Percentiles rank a stretch among this genome's conserved stretches.
phyloP scores from a whole-genome alignment of 2,888 invertebrate species.

The Odontomyia ornata region DNA sequence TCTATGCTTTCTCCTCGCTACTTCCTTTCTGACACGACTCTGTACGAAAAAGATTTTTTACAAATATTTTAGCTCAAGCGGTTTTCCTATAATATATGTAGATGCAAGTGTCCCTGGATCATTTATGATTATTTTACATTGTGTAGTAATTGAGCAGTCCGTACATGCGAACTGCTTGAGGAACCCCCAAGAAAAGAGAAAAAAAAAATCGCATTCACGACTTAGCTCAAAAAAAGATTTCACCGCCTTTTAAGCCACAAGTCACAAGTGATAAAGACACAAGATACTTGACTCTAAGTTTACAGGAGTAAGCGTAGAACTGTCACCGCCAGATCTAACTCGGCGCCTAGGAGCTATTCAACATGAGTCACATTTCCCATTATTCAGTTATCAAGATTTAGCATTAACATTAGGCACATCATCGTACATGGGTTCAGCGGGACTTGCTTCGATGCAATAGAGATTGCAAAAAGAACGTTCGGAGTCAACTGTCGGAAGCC shows the following conservation, averaged over 20 bases:
- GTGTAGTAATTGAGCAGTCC: too few relatives aligned
- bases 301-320: slow-evolving; percentile 94
- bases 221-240: too few relatives aligned
- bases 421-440: slow-evolving; percentile 68
- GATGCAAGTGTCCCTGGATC: too few relatives aligned
- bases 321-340: slow-evolving; percentile 89
- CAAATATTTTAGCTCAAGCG: too few relatives aligned
- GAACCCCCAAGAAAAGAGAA: too few relatives aligned
- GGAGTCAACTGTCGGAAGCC: background rate
- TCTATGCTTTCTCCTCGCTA: too few relatives aligned
- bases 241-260: slow-evolving; percentile 92
- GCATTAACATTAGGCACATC: slow-evolving; percentile 73
- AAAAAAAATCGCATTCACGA: too few relatives aligned
- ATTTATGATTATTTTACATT: too few relatives aligned
- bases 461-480: slow-evolving; percentile 24
- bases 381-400: slow-evolving; percentile 85
- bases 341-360: slow-evolving; percentile 71
- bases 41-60: too few relatives aligned
- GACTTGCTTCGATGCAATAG: slow-evolving; percentile 64
- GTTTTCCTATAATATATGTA: too few relatives aligned
- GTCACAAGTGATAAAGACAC: slow-evolving; percentile 97
- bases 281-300: slow-evolving; percentile 97
- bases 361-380: slow-evolving; percentile 76
- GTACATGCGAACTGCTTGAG: too few relatives aligned
- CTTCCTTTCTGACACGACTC: too few relatives aligned